phyloP scores from a whole-genome alignment of 2,113 vertebrate species.

The Herpailurus yagouaroundi region DNA sequence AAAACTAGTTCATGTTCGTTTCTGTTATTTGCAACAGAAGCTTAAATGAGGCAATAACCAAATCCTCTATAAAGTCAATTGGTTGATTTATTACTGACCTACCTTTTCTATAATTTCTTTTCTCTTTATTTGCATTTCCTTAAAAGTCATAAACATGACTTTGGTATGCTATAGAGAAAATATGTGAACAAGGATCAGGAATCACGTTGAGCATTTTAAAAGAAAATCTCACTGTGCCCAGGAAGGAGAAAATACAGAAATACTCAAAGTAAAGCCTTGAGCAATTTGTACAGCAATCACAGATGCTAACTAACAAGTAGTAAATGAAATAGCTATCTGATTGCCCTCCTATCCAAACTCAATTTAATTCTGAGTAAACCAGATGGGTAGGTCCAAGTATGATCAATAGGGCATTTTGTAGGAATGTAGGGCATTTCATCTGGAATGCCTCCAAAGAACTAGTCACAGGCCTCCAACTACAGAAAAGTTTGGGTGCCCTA shows the following conservation, averaged over 20 bases:
- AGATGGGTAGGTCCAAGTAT: background rate
- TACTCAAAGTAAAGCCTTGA: background rate
- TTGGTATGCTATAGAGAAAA: background rate
- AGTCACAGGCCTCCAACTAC: background rate
- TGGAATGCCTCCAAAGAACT: background rate
- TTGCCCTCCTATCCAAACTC: background rate
- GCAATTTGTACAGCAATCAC: background rate
- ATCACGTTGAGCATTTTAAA: background rate
- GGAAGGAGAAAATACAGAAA: slow-evolving; percentile 12
- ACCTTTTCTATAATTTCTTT: slow-evolving; percentile 27
- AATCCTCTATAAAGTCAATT: slow-evolving; percentile 25
- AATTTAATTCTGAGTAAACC: slow-evolving; percentile 24
- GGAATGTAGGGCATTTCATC: background rate
- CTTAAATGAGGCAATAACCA: slow-evolving; percentile 32
- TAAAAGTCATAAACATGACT: slow-evolving; percentile 17
- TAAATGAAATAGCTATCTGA: slow-evolving; percentile 10
- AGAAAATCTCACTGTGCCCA: background rate
- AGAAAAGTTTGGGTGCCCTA: background rate
- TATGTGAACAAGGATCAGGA: background rate
- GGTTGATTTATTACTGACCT: background rate
- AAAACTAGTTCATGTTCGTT: slow-evolving; percentile 51
- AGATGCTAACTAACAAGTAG: background rate
- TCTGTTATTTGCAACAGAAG: slow-evolving; percentile 44
- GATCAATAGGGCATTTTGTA: background rate
- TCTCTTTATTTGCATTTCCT: slow-evolving; percentile 21